Evolutionary conservation across 2,113 vertebrate genomes (phyloP).

Genomic region (Acanthisitta chloris): DNA sequence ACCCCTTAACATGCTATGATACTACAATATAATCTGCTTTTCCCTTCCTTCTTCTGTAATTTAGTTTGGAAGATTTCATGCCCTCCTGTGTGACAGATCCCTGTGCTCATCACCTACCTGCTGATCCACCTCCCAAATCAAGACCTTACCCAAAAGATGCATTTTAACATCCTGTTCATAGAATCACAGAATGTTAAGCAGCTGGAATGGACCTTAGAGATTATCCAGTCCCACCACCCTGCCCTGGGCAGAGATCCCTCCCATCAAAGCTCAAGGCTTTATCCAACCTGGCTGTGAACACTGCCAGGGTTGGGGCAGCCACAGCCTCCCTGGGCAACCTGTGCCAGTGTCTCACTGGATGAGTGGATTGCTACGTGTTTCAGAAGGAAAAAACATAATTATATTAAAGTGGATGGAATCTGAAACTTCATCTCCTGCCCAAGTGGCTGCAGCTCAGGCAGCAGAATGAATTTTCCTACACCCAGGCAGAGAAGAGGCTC

Average conservation of each 20-base stretch:
- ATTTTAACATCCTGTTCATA: background rate
- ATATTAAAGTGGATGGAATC: background rate
- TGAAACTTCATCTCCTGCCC: background rate
- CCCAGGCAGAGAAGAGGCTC: background rate
- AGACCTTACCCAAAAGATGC: background rate
- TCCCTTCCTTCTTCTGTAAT: background rate
- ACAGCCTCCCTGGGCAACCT: too few species aligned
- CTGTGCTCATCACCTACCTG: background rate
- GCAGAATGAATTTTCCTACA: background rate
- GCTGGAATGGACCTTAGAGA: too few species aligned
- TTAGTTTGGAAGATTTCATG: background rate
- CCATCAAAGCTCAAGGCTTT: too few species aligned
- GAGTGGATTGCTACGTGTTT: background rate
- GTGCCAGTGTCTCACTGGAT: too few species aligned
- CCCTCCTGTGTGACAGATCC: background rate
- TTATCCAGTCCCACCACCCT: too few species aligned
- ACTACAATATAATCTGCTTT: background rate
- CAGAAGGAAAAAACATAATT: background rate
- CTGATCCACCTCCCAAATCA: background rate
- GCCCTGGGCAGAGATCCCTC: too few species aligned
- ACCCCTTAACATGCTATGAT: too few species aligned
- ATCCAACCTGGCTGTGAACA: too few species aligned
- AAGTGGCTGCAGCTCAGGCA: background rate
- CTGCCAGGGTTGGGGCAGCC: too few species aligned
- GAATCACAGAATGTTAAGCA: background rate